These are phyloP conservation scores for Limosa lapponica DNA, from an alignment of 2,797 vertebrate species.

Conservation along the genomic window DNA sequence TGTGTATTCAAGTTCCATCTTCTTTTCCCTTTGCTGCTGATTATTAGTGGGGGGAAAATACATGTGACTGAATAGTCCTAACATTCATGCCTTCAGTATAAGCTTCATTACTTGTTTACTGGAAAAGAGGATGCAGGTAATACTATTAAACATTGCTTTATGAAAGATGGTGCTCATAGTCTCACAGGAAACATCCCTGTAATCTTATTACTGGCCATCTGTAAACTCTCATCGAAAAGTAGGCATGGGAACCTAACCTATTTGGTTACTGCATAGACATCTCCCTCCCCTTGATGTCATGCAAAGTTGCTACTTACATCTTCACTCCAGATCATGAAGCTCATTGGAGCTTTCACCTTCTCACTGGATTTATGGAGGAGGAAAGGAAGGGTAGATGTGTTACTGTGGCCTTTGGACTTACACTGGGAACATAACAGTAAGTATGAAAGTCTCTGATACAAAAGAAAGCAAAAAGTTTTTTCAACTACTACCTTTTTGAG, in stretches of 20 bases:
- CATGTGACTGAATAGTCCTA: background rate
- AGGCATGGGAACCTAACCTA: background rate
- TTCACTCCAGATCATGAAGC: background rate
- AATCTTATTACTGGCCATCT: background rate
- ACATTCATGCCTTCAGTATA: background rate
- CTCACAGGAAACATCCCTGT: background rate
- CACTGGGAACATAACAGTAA: rapidly evolving
- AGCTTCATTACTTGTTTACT: background rate
- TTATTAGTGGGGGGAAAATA: background rate
- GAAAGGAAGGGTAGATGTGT: background rate
- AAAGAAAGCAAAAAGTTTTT: background rate
- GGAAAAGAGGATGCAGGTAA: background rate
- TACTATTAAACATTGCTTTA: background rate
- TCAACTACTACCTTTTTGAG: background rate
- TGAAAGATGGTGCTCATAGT: rapidly evolving
- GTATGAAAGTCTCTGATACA: background rate
- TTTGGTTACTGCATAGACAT: too few species aligned
- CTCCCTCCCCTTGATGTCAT: background rate
- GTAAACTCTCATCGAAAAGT: background rate
- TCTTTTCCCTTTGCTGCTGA: background rate
- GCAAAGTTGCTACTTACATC: background rate
- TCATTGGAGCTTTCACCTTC: too few species aligned
- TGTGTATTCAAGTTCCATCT: background rate
- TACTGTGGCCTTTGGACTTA: background rate
- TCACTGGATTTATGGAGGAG: background rate